Conservation (phyloP, 37 sponge, comb jelly and placozoan genomes). For the Axinella damicornis region DNA sequence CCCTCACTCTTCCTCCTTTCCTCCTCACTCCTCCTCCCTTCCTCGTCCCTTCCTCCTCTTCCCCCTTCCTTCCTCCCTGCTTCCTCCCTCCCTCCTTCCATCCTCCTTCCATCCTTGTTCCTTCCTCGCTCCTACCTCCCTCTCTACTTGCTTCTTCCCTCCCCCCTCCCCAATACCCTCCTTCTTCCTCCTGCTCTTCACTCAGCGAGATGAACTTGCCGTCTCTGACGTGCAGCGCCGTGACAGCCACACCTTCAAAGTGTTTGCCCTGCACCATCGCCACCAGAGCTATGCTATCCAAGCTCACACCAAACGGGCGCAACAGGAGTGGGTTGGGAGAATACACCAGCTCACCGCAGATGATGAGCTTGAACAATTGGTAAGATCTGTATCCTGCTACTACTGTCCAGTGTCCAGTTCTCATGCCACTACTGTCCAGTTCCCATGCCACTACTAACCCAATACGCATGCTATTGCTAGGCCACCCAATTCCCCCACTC, state of each 20-base stretch:
- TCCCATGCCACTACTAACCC: no score
- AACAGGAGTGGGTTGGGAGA: slow-evolving; percentile 6
- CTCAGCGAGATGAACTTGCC: slow-evolving; percentile 11
- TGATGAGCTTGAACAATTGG: no score
- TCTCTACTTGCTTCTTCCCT: background rate
- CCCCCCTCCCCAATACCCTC: background rate
- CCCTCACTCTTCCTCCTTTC: no score
- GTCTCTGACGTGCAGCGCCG: background rate
- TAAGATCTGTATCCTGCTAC: no score
- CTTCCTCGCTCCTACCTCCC: background rate
- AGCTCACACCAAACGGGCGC: background rate
- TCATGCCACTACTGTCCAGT: no score
- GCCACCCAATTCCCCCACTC: no score
- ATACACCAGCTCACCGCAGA: background rate
- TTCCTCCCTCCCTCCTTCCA: background rate
- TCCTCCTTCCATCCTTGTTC: background rate
- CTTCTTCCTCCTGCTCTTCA: background rate
- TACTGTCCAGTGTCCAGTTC: no score
- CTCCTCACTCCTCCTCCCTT: background rate
- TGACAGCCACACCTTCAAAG: background rate
- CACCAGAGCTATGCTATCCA: slow-evolving; percentile 8
- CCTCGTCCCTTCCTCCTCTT: background rate
- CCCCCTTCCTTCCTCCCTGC: background rate
- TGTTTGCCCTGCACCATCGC: background rate
- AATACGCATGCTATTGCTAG: no score